Evolutionary conservation across 35 echinoderm and acorn worm species (phyloP).

Genomic region (Strongylocentrotus purpuratus): DNA sequence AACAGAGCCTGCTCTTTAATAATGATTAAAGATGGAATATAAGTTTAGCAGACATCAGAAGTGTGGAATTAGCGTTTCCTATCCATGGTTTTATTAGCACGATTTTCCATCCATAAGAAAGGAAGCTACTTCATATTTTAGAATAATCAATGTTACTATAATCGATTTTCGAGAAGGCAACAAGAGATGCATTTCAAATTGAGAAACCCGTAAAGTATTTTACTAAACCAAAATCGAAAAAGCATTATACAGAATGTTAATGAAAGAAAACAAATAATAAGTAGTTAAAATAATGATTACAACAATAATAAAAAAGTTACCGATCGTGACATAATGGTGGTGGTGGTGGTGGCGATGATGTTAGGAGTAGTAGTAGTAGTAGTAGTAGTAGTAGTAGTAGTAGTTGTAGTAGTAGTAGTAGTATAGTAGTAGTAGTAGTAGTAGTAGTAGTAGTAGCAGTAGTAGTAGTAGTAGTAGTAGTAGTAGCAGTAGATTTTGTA

Average conservation of each 20-base stretch:
- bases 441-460: not conserved
- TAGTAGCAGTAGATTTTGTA: not conserved
- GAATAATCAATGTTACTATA: not conserved
- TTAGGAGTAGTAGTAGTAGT: not conserved
- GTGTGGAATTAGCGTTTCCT: not conserved
- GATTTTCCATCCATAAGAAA: not conserved
- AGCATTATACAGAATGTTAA: not conserved
- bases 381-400: conserved; percentile 9
- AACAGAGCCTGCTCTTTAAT: too few species aligned
- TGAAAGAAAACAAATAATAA: too few species aligned
- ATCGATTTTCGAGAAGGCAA: not conserved
- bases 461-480: not conserved
- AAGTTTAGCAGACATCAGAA: not conserved
- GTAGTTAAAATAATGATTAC: too few species aligned
- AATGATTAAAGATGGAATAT: not conserved
- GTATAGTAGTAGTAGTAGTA: not conserved
- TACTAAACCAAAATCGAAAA: not conserved
- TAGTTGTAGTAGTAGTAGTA: not conserved
- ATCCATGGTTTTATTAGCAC: not conserved
- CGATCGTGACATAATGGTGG: too few species aligned
- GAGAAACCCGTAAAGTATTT: not conserved
- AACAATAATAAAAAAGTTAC: too few species aligned
- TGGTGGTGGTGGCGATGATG: not conserved
- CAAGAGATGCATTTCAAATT: not conserved
- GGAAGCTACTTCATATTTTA: not conserved